Base-by-base conservation (phyloP, 2,888 invertebrate species). In the Cacoxenus indagator region DNA sequence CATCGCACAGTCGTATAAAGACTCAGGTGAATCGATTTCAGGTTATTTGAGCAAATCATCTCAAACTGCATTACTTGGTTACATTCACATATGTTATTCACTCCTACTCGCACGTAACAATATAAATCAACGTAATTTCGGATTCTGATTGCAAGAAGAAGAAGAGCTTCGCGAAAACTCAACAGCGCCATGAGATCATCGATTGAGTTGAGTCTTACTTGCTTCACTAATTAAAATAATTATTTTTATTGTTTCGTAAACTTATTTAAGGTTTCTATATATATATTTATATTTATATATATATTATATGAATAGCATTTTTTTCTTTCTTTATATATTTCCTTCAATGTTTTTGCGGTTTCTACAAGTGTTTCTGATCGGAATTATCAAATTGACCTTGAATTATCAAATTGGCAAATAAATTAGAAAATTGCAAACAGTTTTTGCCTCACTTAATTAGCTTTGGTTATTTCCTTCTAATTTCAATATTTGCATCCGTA, bases 121-220 rank as follows among this genome's bases (percentile, higher is more conserved):
- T n/a, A n/a, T n/a, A n/a, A n/a, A n/a, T n/a, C n/a, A n/a, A n/a
- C n/a, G n/a, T n/a, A n/a, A n/a, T n/a, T n/a, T n/a, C n/a, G n/a
- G n/a, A n/a, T n/a, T n/a, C n/a, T n/a, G n/a, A n/a, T n/a, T n/a
- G n/a, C n/a, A n/a, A n/a, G n/a, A n/a, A n/a, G n/a, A n/a, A n/a
- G n/a, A n/a, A n/a, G n/a, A n/a, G n/a, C n/a, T n/a, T n/a, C n/a
- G n/a, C n/a, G n/a, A n/a, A n/a, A n/a, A n/a, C n/a, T n/a, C n/a
- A n/a, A n/a, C 19, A 4, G 48, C 19, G 48, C 19, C 24, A 55
- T 55, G 55, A 55, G 55, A 55, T 55, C 55, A 55, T 26, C 55
- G 9, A n/a, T n/a, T n/a, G n/a, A 46, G 2, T 46, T 46, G 11
- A 6, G 6, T 8, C 6, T 46, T 46, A 4, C 4, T 46, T 46